These are phyloP conservation scores for Euphysa ruthae DNA, from an alignment of 30 jellyfish, hydroid and myxozoan genomes.

Conservation along the genomic window DNA sequence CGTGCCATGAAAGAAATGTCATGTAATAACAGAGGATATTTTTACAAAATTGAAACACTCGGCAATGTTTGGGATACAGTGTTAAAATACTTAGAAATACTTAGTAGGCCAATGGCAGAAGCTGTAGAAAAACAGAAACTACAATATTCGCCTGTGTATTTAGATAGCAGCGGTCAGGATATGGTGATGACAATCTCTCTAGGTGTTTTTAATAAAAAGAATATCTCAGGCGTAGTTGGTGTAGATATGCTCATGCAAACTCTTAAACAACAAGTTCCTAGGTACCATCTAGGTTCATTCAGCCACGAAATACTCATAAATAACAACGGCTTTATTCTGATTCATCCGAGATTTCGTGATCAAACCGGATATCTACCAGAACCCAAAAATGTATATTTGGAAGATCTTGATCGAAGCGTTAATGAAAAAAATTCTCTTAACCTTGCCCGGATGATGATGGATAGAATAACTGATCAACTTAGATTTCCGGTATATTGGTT, in stretches of 20 bases:
- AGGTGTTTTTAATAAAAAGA: constrained; percentile 14
- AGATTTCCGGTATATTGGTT: constrained; percentile 4
- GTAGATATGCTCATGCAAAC: constrained; percentile 9
- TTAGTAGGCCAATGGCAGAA: constrained; percentile 20
- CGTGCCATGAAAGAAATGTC: constrained; percentile 73
- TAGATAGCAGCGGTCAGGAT: constrained; percentile 28
- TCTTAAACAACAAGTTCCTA: background rate
- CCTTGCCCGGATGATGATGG: constrained; percentile 6
- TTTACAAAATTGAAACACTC: constrained; percentile 29
- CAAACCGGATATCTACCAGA: constrained; percentile 67
- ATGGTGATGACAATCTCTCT: constrained; percentile 29
- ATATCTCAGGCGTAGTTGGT: constrained; percentile 20
- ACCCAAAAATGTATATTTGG: constrained; percentile 69
- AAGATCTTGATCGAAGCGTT: constrained; percentile 37
- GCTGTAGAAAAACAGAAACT: background rate
- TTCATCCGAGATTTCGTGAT: constrained; percentile 35
- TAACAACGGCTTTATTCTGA: constrained; percentile 11
- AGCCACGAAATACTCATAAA: constrained; percentile 21
- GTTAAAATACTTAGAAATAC: constrained; percentile 7
- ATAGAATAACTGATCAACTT: background rate
- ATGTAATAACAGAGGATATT: constrained; percentile 69
- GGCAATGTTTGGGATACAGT: constrained; percentile 46
- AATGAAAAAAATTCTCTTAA: background rate
- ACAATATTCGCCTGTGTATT: constrained; percentile 9
- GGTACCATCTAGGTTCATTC: background rate